A percentile compares a stretch with the other conserved stretches of the same genome.
These are phyloP conservation scores for Ophion costatus DNA, from an alignment of 2,888 invertebrate genomes.

Conservation along the genomic window DNA sequence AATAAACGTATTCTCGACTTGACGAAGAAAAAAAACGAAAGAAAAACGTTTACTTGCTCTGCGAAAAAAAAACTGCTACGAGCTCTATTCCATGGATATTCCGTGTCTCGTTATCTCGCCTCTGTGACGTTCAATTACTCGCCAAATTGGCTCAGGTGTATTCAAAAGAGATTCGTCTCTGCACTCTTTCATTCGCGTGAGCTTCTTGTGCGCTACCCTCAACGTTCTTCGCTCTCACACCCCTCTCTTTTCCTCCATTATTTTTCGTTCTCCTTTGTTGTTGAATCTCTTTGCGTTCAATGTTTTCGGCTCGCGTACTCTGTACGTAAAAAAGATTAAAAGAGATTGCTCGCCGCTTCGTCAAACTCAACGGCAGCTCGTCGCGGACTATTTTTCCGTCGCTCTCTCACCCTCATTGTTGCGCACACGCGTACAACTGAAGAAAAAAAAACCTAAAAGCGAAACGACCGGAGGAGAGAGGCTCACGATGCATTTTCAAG, in stretches of 20 bases:
- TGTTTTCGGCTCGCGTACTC: neutral
- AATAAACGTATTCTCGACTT: neutral
- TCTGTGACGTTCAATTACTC: slow-evolving; percentile 45
- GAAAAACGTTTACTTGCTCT: neutral
- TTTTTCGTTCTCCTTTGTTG: slow-evolving; percentile 43
- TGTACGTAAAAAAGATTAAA: neutral
- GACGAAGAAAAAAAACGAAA: neutral
- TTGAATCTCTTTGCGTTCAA: slow-evolving; percentile 43
- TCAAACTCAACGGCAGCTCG: too few species aligned
- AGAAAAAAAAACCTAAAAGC: neutral
- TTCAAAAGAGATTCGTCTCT: slow-evolving; percentile 35
- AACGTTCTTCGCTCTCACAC: neutral
- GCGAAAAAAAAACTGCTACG: neutral
- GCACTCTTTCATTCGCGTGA: slow-evolving; percentile 1
- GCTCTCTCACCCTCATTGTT: neutral
- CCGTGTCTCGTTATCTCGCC: slow-evolving; percentile 14
- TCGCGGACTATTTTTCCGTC: too few species aligned
- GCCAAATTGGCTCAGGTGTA: slow-evolving; percentile 59
- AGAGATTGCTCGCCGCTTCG: slow-evolving; percentile 21
- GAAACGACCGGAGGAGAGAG: too few species aligned
- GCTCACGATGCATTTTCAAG: too few species aligned
- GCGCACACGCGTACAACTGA: slow-evolving; percentile 7
- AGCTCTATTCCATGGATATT: neutral
- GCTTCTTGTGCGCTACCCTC: neutral
- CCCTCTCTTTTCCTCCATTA: slow-evolving; percentile 46